Percentiles rank a stretch among this genome's conserved stretches.
Conservation (phyloP, 2,113 vertebrate species). For the Callipepla californica region DNA sequence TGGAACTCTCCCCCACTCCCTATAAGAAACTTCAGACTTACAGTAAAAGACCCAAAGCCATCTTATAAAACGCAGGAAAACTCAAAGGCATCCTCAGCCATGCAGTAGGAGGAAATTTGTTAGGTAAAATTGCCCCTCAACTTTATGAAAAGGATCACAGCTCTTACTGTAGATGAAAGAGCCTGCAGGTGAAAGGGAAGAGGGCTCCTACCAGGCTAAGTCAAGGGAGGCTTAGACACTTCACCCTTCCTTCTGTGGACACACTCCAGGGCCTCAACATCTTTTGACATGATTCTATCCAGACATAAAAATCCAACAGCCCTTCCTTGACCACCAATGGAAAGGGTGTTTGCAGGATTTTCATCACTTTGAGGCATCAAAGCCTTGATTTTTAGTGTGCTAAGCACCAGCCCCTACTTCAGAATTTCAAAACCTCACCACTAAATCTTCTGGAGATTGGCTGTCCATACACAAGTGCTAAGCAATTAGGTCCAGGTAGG, state of each 20-base stretch:
- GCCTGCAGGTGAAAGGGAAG: neutral
- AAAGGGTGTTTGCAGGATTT: neutral
- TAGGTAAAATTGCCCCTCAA: neutral
- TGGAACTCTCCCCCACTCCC: rapidly evolving
- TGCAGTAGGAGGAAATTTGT: rapidly evolving
- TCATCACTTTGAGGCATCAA: neutral
- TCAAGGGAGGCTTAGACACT: neutral
- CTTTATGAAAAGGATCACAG: neutral
- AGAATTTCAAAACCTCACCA: neutral
- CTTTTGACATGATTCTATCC: neutral
- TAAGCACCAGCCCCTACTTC: neutral
- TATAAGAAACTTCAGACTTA: neutral
- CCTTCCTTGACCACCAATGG: neutral
- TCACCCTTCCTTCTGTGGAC: no score
- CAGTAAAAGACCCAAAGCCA: neutral
- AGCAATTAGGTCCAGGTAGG: neutral
- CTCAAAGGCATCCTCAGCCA: neutral
- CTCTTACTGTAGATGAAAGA: neutral
- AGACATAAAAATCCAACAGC: neutral
- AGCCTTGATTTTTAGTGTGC: neutral
- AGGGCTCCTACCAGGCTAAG: neutral
- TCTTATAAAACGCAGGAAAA: neutral
- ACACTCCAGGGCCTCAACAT: no score
- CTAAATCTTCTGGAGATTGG: neutral
- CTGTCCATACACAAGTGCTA: neutral